phyloP scores from a whole-genome alignment of 2,888 invertebrate genomes.

The Nipponacmea schrenckii region DNA sequence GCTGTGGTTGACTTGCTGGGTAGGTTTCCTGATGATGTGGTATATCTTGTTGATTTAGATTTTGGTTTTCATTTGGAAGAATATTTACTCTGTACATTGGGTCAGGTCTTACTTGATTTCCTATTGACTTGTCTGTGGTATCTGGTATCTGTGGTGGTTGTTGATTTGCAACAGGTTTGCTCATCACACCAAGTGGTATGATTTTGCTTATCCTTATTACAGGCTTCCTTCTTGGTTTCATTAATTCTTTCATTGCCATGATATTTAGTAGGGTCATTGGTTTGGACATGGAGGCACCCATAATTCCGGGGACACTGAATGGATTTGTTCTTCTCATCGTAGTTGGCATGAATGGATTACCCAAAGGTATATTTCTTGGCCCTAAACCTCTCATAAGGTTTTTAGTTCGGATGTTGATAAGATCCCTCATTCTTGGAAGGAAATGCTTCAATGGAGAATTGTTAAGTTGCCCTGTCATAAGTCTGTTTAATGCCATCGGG shows the following conservation, averaged over 20 bases:
- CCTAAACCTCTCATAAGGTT: background rate
- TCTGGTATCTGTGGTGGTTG: too few relatives aligned
- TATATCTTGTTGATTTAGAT: too few relatives aligned
- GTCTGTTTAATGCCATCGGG: too few relatives aligned
- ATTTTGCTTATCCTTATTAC: background rate
- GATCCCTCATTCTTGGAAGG: background rate
- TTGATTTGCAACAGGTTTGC: too few relatives aligned
- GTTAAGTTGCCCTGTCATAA: too few relatives aligned
- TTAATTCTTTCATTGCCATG: background rate
- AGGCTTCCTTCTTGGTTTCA: background rate
- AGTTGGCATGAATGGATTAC: background rate
- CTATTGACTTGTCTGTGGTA: too few relatives aligned
- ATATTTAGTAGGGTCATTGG: background rate
- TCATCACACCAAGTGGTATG: too few relatives aligned
- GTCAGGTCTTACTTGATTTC: too few relatives aligned
- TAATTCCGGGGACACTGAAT: background rate
- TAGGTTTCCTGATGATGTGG: too few relatives aligned
- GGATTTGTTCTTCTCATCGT: background rate
- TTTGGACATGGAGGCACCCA: background rate
- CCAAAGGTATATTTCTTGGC: background rate
- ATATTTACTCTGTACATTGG: too few relatives aligned
- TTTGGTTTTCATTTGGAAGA: too few relatives aligned
- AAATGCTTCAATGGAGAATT: background rate
- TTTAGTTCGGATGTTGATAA: background rate
- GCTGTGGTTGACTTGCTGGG: too few relatives aligned